phyloP scores from a whole-genome alignment of 1,140 invertebrate genomes.

The Pararge aegeria region DNA sequence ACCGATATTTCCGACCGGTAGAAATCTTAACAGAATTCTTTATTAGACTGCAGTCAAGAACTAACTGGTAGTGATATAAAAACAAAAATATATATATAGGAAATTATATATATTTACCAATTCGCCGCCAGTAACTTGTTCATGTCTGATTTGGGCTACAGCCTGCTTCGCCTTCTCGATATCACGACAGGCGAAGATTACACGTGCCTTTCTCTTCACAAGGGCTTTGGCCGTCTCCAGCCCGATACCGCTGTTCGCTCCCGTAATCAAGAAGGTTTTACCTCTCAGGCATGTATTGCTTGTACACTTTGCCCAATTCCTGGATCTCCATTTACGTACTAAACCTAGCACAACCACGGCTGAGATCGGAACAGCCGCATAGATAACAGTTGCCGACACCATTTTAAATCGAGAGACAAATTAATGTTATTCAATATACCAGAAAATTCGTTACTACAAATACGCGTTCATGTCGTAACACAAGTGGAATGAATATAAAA shows the following conservation, averaged over 20 bases:
- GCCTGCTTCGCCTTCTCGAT: constrained; percentile 81
- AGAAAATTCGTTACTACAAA: not conserved
- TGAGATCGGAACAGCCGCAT: constrained; percentile 68
- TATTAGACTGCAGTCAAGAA: too few relatives aligned
- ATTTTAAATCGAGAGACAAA: constrained; percentile 36
- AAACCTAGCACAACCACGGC: constrained; percentile 61
- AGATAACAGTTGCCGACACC: constrained; percentile 51
- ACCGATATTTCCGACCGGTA: too few relatives aligned
- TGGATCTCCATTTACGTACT: constrained; percentile 66
- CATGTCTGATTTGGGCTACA: constrained; percentile 81
- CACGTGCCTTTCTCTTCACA: constrained; percentile 82
- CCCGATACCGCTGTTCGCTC: constrained; percentile 90
- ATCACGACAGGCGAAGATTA: constrained; percentile 88
- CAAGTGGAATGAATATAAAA: constrained; percentile 27
- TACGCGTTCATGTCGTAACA: constrained; percentile 20
- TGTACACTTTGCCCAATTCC: constrained; percentile 66
- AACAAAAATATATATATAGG: not conserved
- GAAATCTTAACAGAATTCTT: too few relatives aligned
- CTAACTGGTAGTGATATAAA: too few relatives aligned
- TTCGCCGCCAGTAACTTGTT: constrained; percentile 79
- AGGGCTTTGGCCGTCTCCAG: constrained; percentile 86
- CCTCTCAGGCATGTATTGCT: constrained; percentile 67
- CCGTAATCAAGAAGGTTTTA: constrained; percentile 86
- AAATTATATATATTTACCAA: constrained; percentile 58
- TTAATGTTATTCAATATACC: constrained; percentile 23